These are phyloP conservation scores for Leucophenga montana DNA, from an alignment of 2,888 invertebrate genomes.

Conservation along the genomic window DNA sequence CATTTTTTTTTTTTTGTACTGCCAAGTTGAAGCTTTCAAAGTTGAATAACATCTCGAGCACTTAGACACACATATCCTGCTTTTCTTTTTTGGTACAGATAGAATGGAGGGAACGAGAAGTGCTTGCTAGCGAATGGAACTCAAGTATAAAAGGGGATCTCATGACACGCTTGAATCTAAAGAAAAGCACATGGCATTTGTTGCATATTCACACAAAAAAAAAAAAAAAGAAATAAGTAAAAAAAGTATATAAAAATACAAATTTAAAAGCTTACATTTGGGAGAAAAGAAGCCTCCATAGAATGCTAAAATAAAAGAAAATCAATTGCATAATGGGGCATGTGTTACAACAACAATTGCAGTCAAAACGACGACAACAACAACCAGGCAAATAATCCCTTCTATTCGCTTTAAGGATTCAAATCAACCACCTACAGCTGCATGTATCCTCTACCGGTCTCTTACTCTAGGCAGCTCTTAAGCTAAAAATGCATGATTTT, in stretches of 20 bases:
- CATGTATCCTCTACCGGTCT: constrained; percentile 51
- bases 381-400: constrained; percentile 34
- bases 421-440: constrained; percentile 17
- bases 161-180: neutral
- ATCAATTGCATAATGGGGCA: constrained; percentile 69
- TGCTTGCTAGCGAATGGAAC: too few relatives aligned
- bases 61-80: neutral
- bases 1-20: neutral
- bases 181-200: constrained; percentile 7
- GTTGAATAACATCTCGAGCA: constrained; percentile 24
- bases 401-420: constrained; percentile 10
- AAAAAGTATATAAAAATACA: constrained; percentile 45
- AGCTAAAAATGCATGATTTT: constrained; percentile 2
- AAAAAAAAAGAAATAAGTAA: constrained; percentile 25
- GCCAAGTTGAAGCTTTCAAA: neutral
- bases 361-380: constrained; percentile 33
- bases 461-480: neutral
- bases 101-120: too few relatives aligned
- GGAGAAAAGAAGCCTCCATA: neutral
- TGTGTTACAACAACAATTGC: constrained; percentile 54
- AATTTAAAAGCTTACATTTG: constrained; percentile 36
- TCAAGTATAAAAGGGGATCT: too few relatives aligned
- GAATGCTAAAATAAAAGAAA: constrained; percentile 49
- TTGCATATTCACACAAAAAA: constrained; percentile 21
- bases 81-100: too few relatives aligned